phyloP scores from a whole-genome alignment of 2,797 vertebrate genomes.

The Poliocrania exsul region DNA sequence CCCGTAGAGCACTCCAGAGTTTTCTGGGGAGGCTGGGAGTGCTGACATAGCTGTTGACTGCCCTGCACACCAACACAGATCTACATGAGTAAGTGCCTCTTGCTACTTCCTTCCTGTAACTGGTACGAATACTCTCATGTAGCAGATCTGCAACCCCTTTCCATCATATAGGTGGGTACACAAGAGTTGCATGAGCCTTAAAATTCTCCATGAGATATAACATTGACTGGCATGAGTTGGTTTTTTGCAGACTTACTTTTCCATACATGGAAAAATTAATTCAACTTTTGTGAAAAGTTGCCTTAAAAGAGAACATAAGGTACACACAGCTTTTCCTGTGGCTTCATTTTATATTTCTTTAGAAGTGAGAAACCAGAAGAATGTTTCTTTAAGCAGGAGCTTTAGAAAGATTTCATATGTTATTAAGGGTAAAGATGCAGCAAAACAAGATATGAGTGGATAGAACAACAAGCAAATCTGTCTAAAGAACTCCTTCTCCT shows the following conservation, averaged over 20 bases:
- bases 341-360: background rate
- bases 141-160: background rate
- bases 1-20: background rate
- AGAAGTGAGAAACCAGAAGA: background rate
- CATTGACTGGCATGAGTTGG: background rate
- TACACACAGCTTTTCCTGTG: background rate
- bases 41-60: background rate
- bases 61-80: background rate
- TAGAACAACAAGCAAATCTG: background rate
- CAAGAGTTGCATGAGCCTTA: background rate
- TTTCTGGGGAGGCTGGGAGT: background rate
- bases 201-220: background rate
- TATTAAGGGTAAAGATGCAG: background rate
- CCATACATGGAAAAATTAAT: background rate
- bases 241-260: background rate
- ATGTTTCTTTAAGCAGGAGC: background rate
- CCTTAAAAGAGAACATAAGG: background rate
- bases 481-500: conserved; percentile 6
- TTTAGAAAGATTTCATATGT: background rate
- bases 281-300: background rate
- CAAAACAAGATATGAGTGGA: background rate
- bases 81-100: background rate
- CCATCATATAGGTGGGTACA: rapidly evolving
- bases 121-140: background rate
- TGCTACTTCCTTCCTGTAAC: background rate